Evolutionary conservation across 1,140 invertebrate genomes (phyloP).

Genomic region (Gonatopus flavifemur): DNA sequence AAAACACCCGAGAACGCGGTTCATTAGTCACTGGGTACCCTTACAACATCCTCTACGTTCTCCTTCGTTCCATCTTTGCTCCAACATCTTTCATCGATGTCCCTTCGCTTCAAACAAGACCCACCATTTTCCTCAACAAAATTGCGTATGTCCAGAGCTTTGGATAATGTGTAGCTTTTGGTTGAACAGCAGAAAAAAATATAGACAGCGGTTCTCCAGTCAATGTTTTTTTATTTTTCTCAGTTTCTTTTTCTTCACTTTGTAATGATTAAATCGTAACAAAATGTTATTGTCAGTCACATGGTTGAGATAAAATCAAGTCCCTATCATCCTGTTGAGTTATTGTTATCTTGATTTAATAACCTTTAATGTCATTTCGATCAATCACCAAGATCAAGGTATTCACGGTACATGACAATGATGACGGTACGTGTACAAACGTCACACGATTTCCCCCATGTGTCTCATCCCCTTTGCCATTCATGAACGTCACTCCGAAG

Average conservation of each 20-base stretch:
- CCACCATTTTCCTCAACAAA: too few relatives aligned
- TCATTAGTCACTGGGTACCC: constrained; percentile 38
- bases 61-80: constrained; percentile 8
- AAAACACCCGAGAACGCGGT: constrained; percentile 44
- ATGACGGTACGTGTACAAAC: background rate
- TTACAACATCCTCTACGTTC: constrained; percentile 12
- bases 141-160: too few relatives aligned
- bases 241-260: constrained; percentile 29
- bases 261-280: too few relatives aligned
- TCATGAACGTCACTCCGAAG: background rate
- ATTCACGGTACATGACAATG: too few relatives aligned
- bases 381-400: constrained; percentile 15
- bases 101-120: too few relatives aligned
- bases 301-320: too few relatives aligned
- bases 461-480: background rate
- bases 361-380: constrained; percentile 43
- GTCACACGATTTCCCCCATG: background rate
- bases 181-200: constrained; percentile 30
- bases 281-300: too few relatives aligned
- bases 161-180: constrained; percentile 38
- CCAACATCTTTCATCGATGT: too few relatives aligned
- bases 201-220: constrained; percentile 16
- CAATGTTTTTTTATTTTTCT: too few relatives aligned
- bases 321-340: constrained; percentile 35
- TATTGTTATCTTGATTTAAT: constrained; percentile 47